Evolutionary conservation across 2,113 vertebrate genomes (phyloP), one percentile per base, ranked within the genome.

Genomic region (Dipodomys ordii): DNA sequence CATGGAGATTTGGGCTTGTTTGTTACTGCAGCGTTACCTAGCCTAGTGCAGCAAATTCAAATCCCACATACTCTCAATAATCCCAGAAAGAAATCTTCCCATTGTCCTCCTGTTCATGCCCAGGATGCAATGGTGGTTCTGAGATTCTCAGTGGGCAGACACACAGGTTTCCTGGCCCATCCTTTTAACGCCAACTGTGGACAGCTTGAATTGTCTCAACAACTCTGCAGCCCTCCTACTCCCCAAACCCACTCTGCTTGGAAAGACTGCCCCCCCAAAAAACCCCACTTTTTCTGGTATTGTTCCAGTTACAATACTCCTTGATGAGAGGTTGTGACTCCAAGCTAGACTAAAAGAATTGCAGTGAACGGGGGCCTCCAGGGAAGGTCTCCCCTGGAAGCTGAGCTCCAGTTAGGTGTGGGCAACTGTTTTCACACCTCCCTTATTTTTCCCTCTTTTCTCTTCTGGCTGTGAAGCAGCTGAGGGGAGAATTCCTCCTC

Each of bases 341-440:
- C 86, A 46, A 74, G 73, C 57, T 20, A 23, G 49, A 84, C 68
- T 84, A 67, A 83, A 39, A 78, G 72, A 62, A 39, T 12, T 20
- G 5, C 73, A 62, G 68, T 9, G 15, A 91, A 22, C 0, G 0
- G 35, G 30, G n/a, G 60, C 82, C 74, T 76, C 89, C 39, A n/a
- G 71, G 67, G 46, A 78, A 92, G 57, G 86, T 69, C 71, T 97
- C 82, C 94, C 93, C 89, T 94, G 93, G 96, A 96, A 96, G 90
- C 94, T 90, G 87, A 94, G 94, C 27, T 95, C 73, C 96, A 83
- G 90, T 78, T 95, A 90, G 96, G 97, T 97, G 94, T 79, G 72
- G 96, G 97, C 97, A 95, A 89, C 96, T 97, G 94, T 98, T 98
- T 98, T 97, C 97, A 97, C 97, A 97, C 94, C 96, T 97, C 95